Conservation (phyloP, 2,113 vertebrate species). For the Perca fluviatilis region DNA sequence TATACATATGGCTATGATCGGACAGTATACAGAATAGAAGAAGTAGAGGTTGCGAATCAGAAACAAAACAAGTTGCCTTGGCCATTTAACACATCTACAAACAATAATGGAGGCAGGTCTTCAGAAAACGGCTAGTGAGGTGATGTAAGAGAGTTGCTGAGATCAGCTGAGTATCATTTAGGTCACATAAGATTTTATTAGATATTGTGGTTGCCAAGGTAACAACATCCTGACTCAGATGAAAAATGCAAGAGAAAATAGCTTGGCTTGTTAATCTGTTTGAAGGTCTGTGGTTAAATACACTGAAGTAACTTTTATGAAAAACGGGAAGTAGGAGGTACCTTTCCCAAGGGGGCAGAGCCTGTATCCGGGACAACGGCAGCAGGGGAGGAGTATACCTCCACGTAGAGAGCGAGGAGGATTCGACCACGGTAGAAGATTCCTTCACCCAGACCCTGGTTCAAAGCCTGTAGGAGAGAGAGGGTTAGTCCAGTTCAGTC, state of each 20-base stretch:
- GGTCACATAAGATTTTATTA: not conserved
- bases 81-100: no score
- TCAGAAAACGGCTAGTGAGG: not conserved
- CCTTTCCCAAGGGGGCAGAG: conserved; percentile 68
- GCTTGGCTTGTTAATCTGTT: not conserved
- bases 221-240: not conserved
- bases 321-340: conserved; percentile 11
- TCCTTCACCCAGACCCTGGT: conserved; percentile 90
- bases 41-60: no score
- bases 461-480: conserved; percentile 82
- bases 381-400: conserved; percentile 86
- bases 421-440: conserved; percentile 92
- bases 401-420: conserved; percentile 87
- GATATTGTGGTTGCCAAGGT: not conserved
- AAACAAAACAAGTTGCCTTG: no score
- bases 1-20: no score
- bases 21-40: no score
- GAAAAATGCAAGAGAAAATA: not conserved
- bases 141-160: not conserved
- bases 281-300: not conserved
- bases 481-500: not conserved
- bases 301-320: no score
- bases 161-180: not conserved
- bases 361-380: conserved; percentile 66
- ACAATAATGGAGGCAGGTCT: no score